Evolutionary conservation across 2,113 vertebrate species (phyloP).

Genomic region (Circaetus gallicus): DNA sequence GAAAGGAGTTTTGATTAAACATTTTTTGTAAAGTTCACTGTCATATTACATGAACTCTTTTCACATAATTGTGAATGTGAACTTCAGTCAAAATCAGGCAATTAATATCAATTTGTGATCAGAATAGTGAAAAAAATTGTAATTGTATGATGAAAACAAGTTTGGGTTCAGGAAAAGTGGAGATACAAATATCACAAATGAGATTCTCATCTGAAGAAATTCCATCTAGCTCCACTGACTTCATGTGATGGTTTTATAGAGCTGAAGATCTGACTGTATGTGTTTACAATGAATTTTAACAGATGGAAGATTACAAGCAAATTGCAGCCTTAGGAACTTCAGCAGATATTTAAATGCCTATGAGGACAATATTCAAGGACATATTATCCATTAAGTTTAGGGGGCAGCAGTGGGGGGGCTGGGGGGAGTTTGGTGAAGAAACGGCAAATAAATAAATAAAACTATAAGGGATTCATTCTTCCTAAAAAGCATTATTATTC

Average conservation of each 20-base stretch:
- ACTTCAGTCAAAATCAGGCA: not conserved
- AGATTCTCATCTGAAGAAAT: not conserved
- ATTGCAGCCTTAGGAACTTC: not conserved
- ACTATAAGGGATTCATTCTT: not conserved
- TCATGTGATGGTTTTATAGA: not conserved
- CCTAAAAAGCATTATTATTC: not conserved
- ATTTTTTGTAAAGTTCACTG: not conserved
- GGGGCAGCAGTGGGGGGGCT: rapidly evolving
- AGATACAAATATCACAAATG: not conserved
- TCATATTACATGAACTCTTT: not conserved
- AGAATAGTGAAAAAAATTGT: not conserved
- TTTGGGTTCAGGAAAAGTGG: not conserved
- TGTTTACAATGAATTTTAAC: not conserved
- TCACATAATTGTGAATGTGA: not conserved
- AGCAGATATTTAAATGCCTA: not conserved
- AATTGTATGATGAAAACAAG: not conserved
- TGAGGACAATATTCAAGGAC: not conserved
- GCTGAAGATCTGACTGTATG: not conserved
- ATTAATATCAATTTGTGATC: not conserved
- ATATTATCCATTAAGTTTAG: not conserved
- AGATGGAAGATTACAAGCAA: not conserved
- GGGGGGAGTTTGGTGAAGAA: not conserved
- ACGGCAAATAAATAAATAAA: not conserved
- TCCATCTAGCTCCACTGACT: not conserved
- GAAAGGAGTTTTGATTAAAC: not conserved